Base-by-base conservation (phyloP, 2,888 invertebrate genomes). In the Gymnosoma rotundatum region DNA sequence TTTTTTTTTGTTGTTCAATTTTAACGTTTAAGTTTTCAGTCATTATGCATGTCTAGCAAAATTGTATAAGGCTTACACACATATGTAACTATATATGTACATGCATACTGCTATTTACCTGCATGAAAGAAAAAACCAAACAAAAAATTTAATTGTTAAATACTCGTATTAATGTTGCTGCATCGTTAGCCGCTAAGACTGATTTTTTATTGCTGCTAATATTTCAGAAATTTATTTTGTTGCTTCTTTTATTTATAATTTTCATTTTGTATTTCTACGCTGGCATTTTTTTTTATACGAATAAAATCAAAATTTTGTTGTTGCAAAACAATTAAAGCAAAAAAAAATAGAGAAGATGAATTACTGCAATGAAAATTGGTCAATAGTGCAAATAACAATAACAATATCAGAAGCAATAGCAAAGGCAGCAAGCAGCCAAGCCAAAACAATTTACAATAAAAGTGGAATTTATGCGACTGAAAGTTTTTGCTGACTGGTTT, bases 371-470 rank as follows among this genome's bases (percentile, higher is more conserved):
- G 56, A 73, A 83, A 76, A 83, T 83, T 83, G 83, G 83, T 83
- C 83, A 83, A 83, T 83, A 80, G 80, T 80, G 72, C 79, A 83
- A 83, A 72, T 72, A 61, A 54, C 36, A 72, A n/a, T n/a, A 64
- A 50, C 64, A 75, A 58, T 25, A 69, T 25, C 45, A 50, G 25
- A 54, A 54, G 16, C 52, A 67, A 14, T 14, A 60, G 9, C 38
- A 48, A 21, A 1, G 9, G n/a, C 32, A 70, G 6, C 2, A n/a
- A 45, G 18, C 9, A 32, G 6, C 0, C 9, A 52, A 52, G 20
- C 42, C 10, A 42, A 0, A 32, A 32, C 32, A 32, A 32, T 8
- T 42, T 42, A 18, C 38, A 20, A 67, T 32, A 52, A 54, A 69
- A 66, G 56, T 60, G 42, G 52, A 61, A 66, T 82, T 70, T 76